phyloP scores from a whole-genome alignment of 2,797 vertebrate species.

The Microhierax caerulescens region DNA sequence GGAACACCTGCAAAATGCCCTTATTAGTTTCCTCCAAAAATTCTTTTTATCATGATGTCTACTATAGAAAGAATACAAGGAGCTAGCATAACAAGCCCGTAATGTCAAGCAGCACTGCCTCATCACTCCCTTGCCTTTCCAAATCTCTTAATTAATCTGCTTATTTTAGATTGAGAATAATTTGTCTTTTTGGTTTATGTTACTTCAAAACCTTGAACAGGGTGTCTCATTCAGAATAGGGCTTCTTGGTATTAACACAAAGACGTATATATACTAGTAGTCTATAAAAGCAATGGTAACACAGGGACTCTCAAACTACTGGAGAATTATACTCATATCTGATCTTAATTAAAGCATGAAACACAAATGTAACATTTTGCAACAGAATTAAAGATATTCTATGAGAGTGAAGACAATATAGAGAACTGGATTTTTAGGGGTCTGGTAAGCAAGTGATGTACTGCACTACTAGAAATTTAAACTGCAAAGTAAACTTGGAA shows the following conservation, averaged over 20 bases:
- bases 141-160: neutral
- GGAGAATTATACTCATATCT: neutral
- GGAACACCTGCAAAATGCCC: neutral
- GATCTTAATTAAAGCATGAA: neutral
- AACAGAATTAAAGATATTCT: neutral
- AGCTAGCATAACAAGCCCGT: neutral
- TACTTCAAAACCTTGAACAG: neutral
- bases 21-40: neutral
- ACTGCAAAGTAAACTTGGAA: neutral
- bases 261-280: fast-evolving
- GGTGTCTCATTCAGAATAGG: neutral
- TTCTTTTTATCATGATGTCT: neutral
- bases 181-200: neutral
- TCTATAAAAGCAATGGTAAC: neutral
- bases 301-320: neutral
- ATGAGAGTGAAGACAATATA: neutral
- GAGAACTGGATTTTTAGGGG: neutral
- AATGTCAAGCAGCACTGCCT: neutral
- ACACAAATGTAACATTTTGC: neutral
- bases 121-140: neutral
- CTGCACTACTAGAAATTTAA: neutral
- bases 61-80: neutral
- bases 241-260: neutral
- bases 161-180: neutral
- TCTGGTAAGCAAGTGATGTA: neutral